These are phyloP conservation scores for Rutilus rutilus DNA, from an alignment of 2,113 vertebrate species.

Conservation along the genomic window DNA sequence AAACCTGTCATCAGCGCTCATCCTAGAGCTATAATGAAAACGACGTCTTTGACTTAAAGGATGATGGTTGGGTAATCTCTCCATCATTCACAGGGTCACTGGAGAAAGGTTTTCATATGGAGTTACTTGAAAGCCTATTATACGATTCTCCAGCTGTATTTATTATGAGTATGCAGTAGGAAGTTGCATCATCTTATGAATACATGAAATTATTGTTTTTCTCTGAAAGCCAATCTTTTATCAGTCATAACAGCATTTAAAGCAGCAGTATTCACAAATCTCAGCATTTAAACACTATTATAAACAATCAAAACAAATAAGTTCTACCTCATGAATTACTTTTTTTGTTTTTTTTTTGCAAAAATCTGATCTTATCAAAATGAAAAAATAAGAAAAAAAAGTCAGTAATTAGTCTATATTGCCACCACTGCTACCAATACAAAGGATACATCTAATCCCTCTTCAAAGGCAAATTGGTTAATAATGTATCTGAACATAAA, in stretches of 20 bases:
- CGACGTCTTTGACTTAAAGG: constrained; percentile 7
- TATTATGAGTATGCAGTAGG: neutral
- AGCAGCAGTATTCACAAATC: neutral
- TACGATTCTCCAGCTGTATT: neutral
- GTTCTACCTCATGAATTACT: neutral
- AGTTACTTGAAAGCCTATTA: constrained; percentile 15
- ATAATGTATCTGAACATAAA: neutral
- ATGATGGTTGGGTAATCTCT: constrained; percentile 35
- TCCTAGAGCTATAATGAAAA: constrained; percentile 24
- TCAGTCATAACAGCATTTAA: neutral
- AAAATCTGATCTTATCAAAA: neutral
- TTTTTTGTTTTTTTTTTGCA: neutral
- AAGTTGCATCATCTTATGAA: neutral
- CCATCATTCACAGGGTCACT: constrained; percentile 22
- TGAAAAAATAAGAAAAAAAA: neutral
- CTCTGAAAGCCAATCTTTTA: neutral
- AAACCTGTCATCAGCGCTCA: constrained; percentile 18
- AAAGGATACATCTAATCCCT: neutral
- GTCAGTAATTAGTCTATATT: neutral
- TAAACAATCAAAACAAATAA: neutral
- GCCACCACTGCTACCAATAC: too few species aligned
- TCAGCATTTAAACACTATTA: neutral
- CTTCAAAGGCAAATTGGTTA: neutral
- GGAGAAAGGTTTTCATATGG: neutral
- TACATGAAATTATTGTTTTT: constrained; percentile 3